These are phyloP conservation scores for Agrypnus murinus DNA, from an alignment of 2,888 invertebrate genomes.

Conservation along the genomic window DNA sequence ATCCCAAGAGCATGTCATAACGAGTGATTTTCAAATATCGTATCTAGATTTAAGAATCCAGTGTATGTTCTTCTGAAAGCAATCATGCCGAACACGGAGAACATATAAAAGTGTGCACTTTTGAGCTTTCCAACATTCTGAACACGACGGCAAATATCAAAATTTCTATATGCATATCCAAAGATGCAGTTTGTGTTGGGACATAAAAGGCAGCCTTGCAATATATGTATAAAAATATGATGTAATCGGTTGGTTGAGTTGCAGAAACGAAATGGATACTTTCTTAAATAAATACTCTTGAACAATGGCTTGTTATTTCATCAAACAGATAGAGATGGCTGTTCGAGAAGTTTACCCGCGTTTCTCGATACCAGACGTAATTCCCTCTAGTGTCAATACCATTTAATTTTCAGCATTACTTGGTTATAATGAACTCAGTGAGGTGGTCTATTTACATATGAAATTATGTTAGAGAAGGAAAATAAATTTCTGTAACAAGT, in stretches of 20 bases:
- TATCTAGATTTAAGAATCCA: neutral
- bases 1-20: neutral
- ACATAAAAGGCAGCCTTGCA: constrained; percentile 2
- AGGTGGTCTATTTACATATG: constrained; percentile 25
- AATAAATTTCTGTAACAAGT: constrained; percentile 8
- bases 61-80: neutral
- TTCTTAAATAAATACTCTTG: constrained; percentile 44
- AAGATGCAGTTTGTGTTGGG: neutral
- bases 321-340: constrained; percentile 41
- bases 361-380: constrained; percentile 29
- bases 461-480: constrained; percentile 18
- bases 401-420: constrained; percentile 32
- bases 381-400: constrained; percentile 27
- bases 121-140: constrained; percentile 18
- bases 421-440: constrained; percentile 1
- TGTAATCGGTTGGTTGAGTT: constrained; percentile 34
- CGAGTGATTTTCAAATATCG: constrained; percentile 10
- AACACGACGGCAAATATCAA: constrained; percentile 15
- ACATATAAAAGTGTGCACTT: constrained; percentile 20
- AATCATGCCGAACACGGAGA: constrained; percentile 24
- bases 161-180: constrained; percentile 28
- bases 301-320: constrained; percentile 44
- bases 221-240: constrained; percentile 21
- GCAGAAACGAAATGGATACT: constrained; percentile 34
- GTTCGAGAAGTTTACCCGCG: constrained; percentile 31